These are phyloP conservation scores for Protonibea diacanthus DNA, from an alignment of 2,797 vertebrate genomes.

Conservation along the genomic window DNA sequence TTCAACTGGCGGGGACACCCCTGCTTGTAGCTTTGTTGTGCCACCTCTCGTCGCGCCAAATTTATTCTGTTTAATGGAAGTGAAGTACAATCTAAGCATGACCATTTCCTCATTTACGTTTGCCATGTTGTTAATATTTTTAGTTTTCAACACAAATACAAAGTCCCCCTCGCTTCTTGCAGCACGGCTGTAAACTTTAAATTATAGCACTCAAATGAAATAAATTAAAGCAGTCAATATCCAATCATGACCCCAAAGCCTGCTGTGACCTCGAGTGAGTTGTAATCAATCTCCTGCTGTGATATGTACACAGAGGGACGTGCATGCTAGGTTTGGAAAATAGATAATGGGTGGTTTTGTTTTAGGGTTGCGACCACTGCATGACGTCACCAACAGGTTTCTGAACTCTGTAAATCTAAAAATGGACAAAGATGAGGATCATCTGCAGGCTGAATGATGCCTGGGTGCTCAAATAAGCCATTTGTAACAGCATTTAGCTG, in stretches of 20 bases:
- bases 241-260: slow-evolving; percentile 19
- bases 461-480: no score
- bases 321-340: neutral
- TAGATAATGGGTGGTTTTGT: neutral
- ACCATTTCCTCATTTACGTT: neutral
- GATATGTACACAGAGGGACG: neutral
- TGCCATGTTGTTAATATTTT: neutral
- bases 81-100: neutral
- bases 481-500: no score
- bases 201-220: neutral
- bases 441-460: no score
- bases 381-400: no score
- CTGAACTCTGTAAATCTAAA: no score
- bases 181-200: neutral
- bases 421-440: no score
- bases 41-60: neutral
- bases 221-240: slow-evolving; percentile 23
- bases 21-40: neutral
- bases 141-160: neutral
- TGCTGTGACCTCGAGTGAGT: neutral
- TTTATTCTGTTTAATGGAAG: neutral
- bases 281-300: slow-evolving; percentile 5
- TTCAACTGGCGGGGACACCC: neutral
- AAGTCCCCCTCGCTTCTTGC: no score
- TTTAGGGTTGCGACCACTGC: neutral